These are phyloP conservation scores for Drosophila atroscutellata DNA, from an alignment of 2,888 invertebrate genomes.

Conservation along the genomic window DNA sequence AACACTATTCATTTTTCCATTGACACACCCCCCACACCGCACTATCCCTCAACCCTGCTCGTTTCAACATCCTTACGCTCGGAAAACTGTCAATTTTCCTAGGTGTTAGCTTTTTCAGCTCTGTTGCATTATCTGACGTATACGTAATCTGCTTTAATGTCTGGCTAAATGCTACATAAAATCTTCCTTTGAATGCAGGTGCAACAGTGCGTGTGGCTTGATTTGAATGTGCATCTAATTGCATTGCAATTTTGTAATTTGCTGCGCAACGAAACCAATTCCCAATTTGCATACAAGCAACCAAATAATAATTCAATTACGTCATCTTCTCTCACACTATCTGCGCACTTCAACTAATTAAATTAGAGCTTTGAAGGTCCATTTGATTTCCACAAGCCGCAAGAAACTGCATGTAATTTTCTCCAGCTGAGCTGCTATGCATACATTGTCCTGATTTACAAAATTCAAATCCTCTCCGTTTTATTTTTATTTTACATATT, in stretches of 20 bases:
- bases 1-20: conserved; percentile 60
- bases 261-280: conserved; percentile 13
- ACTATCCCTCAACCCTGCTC: neutral
- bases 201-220: conserved; percentile 72
- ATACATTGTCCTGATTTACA: conserved; percentile 6
- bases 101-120: conserved; percentile 45
- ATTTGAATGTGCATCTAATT: conserved; percentile 63
- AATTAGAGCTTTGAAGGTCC: conserved; percentile 6
- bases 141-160: conserved; percentile 26
- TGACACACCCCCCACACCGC: neutral
- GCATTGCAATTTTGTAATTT: conserved; percentile 50
- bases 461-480: conserved; percentile 25
- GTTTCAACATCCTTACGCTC: conserved; percentile 20
- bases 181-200: conserved; percentile 19
- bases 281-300: conserved; percentile 32
- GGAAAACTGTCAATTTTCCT: conserved; percentile 60
- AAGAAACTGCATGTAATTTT: neutral
- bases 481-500: conserved; percentile 10
- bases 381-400: neutral
- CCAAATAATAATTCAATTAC: conserved; percentile 49
- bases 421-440: neutral
- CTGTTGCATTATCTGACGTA: conserved; percentile 29
- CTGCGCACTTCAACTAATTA: conserved; percentile 20
- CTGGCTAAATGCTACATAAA: conserved; percentile 6
- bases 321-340: conserved; percentile 10